These are phyloP conservation scores for Mystacides longicornis DNA, from an alignment of 2,888 invertebrate genomes.

Conservation along the genomic window DNA sequence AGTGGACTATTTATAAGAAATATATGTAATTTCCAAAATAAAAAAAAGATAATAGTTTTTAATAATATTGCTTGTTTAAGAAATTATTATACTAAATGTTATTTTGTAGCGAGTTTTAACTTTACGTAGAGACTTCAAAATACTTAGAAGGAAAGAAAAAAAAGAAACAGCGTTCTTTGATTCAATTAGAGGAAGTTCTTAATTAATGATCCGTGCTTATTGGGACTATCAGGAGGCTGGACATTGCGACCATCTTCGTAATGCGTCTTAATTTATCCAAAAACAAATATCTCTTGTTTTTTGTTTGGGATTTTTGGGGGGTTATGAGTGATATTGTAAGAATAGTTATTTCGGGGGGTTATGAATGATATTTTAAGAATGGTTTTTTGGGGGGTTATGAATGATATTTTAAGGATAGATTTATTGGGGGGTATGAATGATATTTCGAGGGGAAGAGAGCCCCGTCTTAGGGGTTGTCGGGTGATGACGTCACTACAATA, in stretches of 20 bases:
- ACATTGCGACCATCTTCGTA: conserved; percentile 20
- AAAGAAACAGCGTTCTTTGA: not conserved
- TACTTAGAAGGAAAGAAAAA: not conserved
- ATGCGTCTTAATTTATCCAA: too few relatives aligned
- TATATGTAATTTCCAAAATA: too few relatives aligned
- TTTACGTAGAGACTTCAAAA: too few relatives aligned
- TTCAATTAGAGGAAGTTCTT: conserved; percentile 3
- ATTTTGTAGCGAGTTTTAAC: not conserved
- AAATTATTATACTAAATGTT: not conserved
- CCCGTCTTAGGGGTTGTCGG: conserved; percentile 23
- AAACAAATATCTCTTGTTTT: not conserved
- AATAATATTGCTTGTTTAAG: not conserved
- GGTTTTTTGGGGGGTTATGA: too few relatives aligned
- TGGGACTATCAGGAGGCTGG: conserved; percentile 24
- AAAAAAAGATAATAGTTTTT: too few relatives aligned
- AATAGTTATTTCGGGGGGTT: too few relatives aligned
- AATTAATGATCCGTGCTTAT: conserved; percentile 11
- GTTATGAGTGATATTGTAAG: not conserved
- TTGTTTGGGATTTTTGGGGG: not conserved
- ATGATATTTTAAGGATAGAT: too few relatives aligned
- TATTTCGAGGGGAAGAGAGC: conserved; percentile 11
- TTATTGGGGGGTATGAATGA: not conserved
- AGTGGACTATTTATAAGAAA: too few relatives aligned
- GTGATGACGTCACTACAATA: conserved; percentile 22
- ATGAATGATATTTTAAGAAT: too few relatives aligned